Evolutionary conservation across 53 echinoderm and acorn worm genomes (phyloP).

Genomic region (Antedon mediterranea): DNA sequence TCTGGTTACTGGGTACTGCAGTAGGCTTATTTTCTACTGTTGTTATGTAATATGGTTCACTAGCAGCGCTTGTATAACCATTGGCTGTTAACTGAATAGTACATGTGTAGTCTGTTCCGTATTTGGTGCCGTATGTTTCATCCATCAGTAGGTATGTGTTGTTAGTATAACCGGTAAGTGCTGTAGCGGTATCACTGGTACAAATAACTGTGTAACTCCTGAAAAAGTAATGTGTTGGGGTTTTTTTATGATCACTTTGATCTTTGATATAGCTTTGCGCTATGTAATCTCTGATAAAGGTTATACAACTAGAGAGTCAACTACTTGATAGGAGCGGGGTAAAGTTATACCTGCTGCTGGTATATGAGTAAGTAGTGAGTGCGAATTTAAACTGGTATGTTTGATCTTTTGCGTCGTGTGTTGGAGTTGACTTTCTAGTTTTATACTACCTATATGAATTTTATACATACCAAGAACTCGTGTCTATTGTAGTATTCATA

Average conservation of each 20-base stretch:
- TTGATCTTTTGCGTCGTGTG: too few relatives aligned
- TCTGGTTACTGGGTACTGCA: slow-evolving; percentile 48
- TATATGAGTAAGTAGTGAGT: too few relatives aligned
- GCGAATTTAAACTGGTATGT: too few relatives aligned
- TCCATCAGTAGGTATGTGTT: slow-evolving; percentile 21
- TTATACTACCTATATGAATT: too few relatives aligned
- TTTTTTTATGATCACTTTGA: too few relatives aligned
- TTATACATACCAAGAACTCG: not conserved
- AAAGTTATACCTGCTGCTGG: too few relatives aligned
- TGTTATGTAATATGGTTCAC: slow-evolving; percentile 31
- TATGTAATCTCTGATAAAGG: too few relatives aligned
- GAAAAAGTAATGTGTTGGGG: too few relatives aligned
- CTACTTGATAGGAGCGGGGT: too few relatives aligned
- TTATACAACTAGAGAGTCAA: too few relatives aligned
- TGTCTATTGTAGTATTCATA: not conserved
- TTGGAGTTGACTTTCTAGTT: too few relatives aligned
- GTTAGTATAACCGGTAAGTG: slow-evolving; percentile 13
- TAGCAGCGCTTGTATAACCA: slow-evolving; percentile 38
- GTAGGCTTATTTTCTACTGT: slow-evolving; percentile 55
- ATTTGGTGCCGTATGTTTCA: slow-evolving; percentile 33
- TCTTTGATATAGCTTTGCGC: too few relatives aligned
- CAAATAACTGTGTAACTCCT: slow-evolving; percentile 61
- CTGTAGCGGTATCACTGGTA: slow-evolving; percentile 33
- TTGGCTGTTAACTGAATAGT: slow-evolving; percentile 22
- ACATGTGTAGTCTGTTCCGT: slow-evolving; percentile 58